Percentiles rank a stretch among this genome's conserved stretches.
Conservation (phyloP, 2,797 vertebrate genomes). For the Diceros bicornis region DNA sequence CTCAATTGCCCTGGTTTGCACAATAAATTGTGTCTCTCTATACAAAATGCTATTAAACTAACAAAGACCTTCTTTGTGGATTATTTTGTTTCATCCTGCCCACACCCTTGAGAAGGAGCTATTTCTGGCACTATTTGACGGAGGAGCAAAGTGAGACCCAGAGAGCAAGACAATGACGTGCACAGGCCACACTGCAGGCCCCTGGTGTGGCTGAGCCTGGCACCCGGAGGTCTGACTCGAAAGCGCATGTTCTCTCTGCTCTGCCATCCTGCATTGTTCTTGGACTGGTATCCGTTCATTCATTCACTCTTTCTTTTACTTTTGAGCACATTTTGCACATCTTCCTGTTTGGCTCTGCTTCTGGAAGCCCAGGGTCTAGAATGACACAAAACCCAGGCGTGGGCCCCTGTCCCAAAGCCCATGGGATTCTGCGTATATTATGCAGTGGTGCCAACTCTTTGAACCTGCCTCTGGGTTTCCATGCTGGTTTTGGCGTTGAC, state of each 20-base stretch:
- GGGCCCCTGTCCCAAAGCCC: background rate
- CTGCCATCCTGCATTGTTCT: background rate
- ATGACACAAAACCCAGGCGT: background rate
- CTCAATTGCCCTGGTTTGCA: background rate
- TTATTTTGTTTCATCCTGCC: background rate
- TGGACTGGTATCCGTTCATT: background rate
- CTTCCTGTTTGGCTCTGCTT: background rate
- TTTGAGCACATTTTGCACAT: background rate
- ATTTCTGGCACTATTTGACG: background rate
- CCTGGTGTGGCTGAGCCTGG: background rate
- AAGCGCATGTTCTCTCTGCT: background rate
- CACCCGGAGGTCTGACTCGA: background rate
- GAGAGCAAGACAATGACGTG: background rate
- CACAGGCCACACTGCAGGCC: background rate
- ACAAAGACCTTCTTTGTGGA: background rate
- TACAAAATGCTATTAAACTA: background rate
- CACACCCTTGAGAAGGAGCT: background rate
- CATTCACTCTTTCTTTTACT: background rate
- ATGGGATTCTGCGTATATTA: background rate
- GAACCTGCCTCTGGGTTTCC: background rate
- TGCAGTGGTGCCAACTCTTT: background rate
- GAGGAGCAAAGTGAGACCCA: background rate
- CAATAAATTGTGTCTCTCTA: background rate
- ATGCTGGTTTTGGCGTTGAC: background rate
- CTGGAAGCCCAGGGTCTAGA: background rate